A percentile compares a stretch with the other conserved stretches of the same genome.
Conservation (phyloP, 2,797 vertebrate species). For the Ptychobarbus kaznakovi region DNA sequence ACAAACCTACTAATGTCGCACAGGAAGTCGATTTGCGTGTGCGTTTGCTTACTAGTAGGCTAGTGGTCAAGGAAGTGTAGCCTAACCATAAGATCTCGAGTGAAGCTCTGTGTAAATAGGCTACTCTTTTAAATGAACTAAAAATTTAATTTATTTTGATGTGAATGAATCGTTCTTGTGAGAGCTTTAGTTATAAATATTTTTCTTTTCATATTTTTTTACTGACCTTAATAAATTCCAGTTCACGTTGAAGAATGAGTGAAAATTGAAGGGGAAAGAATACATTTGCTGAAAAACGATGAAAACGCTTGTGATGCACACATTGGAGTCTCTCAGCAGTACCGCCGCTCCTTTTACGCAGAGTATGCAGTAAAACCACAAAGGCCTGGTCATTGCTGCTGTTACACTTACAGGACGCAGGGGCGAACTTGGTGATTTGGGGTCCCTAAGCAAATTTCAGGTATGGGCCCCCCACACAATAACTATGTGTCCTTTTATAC, state of each 20-base stretch:
- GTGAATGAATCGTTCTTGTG: neutral
- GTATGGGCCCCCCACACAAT: no score
- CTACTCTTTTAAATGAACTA: neutral
- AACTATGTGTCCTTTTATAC: no score
- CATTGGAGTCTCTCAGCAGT: no score
- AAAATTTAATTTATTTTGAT: neutral
- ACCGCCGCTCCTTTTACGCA: no score
- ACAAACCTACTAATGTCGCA: conserved; percentile 31
- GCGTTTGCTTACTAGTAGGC: neutral
- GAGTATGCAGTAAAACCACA: no score
- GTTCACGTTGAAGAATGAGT: neutral
- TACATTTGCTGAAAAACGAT: no score
- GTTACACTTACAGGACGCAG: no score
- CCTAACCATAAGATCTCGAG: neutral
- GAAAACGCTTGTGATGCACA: no score
- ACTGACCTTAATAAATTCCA: neutral
- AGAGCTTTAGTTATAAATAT: neutral
- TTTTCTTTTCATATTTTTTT: neutral
- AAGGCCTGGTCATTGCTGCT: no score
- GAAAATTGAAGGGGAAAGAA: no score
- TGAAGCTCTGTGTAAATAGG: neutral
- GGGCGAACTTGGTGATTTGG: no score
- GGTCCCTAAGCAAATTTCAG: no score
- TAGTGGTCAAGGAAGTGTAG: neutral
- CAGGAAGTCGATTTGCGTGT: conserved; percentile 63